Percentiles rank a stretch among this genome's conserved stretches.
These are phyloP conservation scores for Zootermopsis nevadensis DNA, from an alignment of 2,888 invertebrate genomes.

Conservation along the genomic window DNA sequence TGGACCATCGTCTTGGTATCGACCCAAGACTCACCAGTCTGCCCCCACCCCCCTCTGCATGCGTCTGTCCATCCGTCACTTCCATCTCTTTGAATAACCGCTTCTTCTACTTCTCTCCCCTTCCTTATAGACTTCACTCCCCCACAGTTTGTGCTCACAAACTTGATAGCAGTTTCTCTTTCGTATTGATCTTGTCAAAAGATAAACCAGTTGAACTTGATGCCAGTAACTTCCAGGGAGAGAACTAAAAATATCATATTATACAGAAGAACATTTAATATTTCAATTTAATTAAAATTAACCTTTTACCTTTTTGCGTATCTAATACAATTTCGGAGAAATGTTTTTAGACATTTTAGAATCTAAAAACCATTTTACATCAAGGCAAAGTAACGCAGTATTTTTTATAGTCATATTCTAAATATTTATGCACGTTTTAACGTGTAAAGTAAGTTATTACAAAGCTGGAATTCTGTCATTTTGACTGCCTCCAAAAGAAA, in stretches of 20 bases:
- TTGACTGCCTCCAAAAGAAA: too few species aligned
- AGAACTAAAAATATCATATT: background rate
- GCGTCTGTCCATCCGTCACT: slow-evolving; percentile 36
- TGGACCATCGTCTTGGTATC: slow-evolving; percentile 38
- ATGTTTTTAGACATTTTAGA: too few species aligned
- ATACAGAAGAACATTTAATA: too few species aligned
- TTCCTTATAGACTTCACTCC: slow-evolving; percentile 27
- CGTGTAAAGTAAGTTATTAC: too few species aligned
- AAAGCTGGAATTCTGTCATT: too few species aligned
- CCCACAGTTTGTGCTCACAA: background rate
- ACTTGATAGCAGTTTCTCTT: background rate
- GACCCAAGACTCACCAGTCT: slow-evolving; percentile 29
- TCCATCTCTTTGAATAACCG: slow-evolving; percentile 41
- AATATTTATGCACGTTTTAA: too few species aligned
- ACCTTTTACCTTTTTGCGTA: too few species aligned
- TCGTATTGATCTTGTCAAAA: background rate
- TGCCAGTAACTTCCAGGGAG: background rate
- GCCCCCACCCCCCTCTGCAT: background rate
- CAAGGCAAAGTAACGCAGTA: too few species aligned
- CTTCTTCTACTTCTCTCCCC: slow-evolving; percentile 36
- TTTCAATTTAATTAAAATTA: too few species aligned
- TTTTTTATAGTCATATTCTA: too few species aligned
- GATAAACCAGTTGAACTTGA: background rate
- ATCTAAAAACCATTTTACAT: too few species aligned
- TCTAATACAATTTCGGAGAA: too few species aligned